These are phyloP conservation scores for Blomia tropicalis DNA, from an alignment of 2,888 invertebrate genomes.

Conservation along the genomic window DNA sequence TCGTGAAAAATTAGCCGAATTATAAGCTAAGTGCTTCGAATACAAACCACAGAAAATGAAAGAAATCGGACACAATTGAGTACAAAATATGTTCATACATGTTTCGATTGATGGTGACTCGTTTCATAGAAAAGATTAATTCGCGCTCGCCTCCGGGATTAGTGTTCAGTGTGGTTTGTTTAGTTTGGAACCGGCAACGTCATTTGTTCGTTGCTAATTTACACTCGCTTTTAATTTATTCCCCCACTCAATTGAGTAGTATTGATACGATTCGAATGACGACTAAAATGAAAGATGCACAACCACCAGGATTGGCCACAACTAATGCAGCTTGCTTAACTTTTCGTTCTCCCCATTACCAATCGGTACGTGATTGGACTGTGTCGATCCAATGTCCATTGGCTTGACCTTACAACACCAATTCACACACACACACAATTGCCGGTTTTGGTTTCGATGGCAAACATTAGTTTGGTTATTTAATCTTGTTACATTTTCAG, in stretches of 20 bases:
- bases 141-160: too few species aligned
- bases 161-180: too few species aligned
- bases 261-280: too few species aligned
- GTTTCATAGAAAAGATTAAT: not conserved
- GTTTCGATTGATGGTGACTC: not conserved
- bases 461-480: not conserved
- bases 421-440: too few species aligned
- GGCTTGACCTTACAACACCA: not conserved
- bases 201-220: too few species aligned
- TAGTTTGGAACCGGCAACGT: too few species aligned
- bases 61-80: too few species aligned
- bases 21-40: not conserved
- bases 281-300: too few species aligned
- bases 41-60: not conserved
- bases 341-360: not conserved
- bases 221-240: too few species aligned
- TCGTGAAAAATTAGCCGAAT: conserved; percentile 17
- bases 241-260: not conserved
- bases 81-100: too few species aligned
- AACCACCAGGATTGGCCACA: not conserved
- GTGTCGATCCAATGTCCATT: not conserved
- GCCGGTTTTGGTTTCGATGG: too few species aligned
- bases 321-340: too few species aligned
- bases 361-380: conserved; percentile 13
- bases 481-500: conserved; percentile 7